Conservation (phyloP, 2,888 invertebrate species). For the Scaptomyza cyrtandrae region DNA sequence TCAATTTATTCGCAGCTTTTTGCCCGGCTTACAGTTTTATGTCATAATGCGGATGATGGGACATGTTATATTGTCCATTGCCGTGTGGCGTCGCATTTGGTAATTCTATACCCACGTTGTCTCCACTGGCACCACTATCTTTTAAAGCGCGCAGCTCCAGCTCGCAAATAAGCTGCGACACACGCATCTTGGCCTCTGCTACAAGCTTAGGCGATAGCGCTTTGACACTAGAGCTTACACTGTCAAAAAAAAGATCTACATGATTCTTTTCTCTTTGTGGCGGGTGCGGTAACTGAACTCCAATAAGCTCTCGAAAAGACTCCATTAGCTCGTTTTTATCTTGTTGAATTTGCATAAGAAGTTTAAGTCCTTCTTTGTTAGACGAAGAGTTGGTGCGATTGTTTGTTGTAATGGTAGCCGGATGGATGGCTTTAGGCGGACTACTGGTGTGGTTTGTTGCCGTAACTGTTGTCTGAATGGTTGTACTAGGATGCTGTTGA, state of each 20-base stretch:
- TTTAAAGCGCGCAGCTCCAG: slow-evolving; percentile 63
- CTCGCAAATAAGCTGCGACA: slow-evolving; percentile 72
- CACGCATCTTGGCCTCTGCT: slow-evolving; percentile 75
- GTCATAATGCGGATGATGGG: slow-evolving; percentile 28
- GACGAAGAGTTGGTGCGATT: slow-evolving; percentile 21
- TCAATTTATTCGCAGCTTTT: slow-evolving; percentile 12
- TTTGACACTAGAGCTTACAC: slow-evolving; percentile 74
- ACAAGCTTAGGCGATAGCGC: slow-evolving; percentile 69
- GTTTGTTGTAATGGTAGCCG: background rate
- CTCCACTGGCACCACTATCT: slow-evolving; percentile 42
- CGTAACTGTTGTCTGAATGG: slow-evolving; percentile 1
- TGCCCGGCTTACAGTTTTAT: slow-evolving; percentile 19
- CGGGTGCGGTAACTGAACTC: slow-evolving; percentile 50
- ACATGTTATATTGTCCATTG: slow-evolving; percentile 16
- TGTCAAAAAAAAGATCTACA: slow-evolving; percentile 73
- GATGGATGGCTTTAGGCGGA: slow-evolving; percentile 17
- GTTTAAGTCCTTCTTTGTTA: slow-evolving; percentile 47
- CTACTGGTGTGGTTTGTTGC: background rate
- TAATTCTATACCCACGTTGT: slow-evolving; percentile 16
- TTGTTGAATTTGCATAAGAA: slow-evolving; percentile 55
- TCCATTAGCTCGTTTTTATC: slow-evolving; percentile 82
- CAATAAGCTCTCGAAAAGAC: slow-evolving; percentile 82
- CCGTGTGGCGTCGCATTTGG: slow-evolving; percentile 9
- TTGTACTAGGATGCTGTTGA: slow-evolving; percentile 4
- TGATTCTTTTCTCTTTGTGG: slow-evolving; percentile 76